phyloP scores from a whole-genome alignment of 1,140 invertebrate species.

The Pachypeltis micranthus region DNA sequence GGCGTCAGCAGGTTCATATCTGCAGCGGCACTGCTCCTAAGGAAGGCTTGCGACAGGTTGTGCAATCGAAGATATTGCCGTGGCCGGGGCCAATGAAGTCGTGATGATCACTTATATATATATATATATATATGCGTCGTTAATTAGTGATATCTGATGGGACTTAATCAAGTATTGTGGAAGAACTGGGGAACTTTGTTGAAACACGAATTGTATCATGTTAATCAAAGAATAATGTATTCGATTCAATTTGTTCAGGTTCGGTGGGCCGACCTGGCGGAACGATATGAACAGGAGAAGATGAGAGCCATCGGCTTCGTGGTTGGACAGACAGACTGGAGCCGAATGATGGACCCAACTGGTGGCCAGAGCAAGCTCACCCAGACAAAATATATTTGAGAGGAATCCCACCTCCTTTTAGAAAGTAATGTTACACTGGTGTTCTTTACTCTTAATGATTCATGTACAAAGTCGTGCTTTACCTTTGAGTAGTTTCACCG shows the following conservation, averaged over 20 bases:
- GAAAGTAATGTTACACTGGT: slow-evolving; percentile 5
- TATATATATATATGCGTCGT: too few species aligned
- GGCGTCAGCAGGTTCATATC: too few species aligned
- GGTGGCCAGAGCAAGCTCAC: slow-evolving; percentile 76
- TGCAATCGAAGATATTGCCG: too few species aligned
- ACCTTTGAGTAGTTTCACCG: too few species aligned
- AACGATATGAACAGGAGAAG: slow-evolving; percentile 75
- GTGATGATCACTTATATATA: too few species aligned
- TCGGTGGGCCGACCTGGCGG: slow-evolving; percentile 94
- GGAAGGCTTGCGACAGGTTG: too few species aligned
- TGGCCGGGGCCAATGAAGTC: too few species aligned
- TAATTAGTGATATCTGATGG: neutral
- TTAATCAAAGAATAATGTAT: slow-evolving; percentile 7
- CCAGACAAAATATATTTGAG: slow-evolving; percentile 84
- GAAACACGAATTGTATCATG: neutral
- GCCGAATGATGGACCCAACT: slow-evolving; percentile 84
- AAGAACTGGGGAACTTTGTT: too few species aligned
- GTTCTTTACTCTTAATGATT: neutral
- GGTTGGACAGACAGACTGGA: slow-evolving; percentile 89
- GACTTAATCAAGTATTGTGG: too few species aligned
- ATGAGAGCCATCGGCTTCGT: slow-evolving; percentile 89
- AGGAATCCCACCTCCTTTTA: neutral
- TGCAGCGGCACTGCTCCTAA: too few species aligned
- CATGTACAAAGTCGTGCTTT: too few species aligned
- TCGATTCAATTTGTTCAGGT: slow-evolving; percentile 49